Base-by-base conservation (phyloP, 2,888 invertebrate genomes). In the Xylota segnis region DNA sequence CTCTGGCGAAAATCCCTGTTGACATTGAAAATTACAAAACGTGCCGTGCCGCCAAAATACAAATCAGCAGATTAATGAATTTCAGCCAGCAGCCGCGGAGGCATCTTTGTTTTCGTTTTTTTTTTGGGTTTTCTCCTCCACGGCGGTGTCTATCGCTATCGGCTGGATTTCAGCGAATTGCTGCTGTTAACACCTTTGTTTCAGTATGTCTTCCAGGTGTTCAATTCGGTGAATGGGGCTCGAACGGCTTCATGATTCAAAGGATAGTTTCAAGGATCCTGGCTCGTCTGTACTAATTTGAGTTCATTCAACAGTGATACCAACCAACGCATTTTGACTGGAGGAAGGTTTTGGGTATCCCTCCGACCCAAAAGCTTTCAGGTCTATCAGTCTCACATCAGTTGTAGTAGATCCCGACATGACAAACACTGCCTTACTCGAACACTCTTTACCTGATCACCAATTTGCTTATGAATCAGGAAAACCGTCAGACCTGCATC, bases 21-120 rank as follows among this genome's bases (percentile, higher is more conserved):
- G 84, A 84, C 84, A 84, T 84, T 84, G 84, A 84, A 84, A 84
- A 84, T 84, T 84, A 84, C 84, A 84, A 79, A 84, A 84, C 84
- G 84, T 84, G 84, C 84, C 81, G 29, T 76, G 84, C 81, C 66
- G 81, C 84, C 84, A 66, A 81, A 81, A 84, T 81, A 84, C 84
- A 84, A 84, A 84, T 84, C 84, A 81, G 81, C 75, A 76, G 70
- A 81, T 84, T 81, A 84, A 84, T 81, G 81, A 76, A 84, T 81
- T 81, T 66, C 63, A 75, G 34, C 70, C 23, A 23, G 23, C 23
- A 23, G 3, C 23, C 2, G 23, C 32, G 18, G 29, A 63, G 54
- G 43, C 74, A 63, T 71, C 70, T 71, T 71, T 63, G 61, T 47
- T 54, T 58, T 52, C 16, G 5, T 40, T 45, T 50, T 50, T 40